Percentiles rank a stretch among this genome's conserved stretches.
phyloP scores from a whole-genome alignment of 1,140 invertebrate genomes.

The Heliothis virescens region DNA sequence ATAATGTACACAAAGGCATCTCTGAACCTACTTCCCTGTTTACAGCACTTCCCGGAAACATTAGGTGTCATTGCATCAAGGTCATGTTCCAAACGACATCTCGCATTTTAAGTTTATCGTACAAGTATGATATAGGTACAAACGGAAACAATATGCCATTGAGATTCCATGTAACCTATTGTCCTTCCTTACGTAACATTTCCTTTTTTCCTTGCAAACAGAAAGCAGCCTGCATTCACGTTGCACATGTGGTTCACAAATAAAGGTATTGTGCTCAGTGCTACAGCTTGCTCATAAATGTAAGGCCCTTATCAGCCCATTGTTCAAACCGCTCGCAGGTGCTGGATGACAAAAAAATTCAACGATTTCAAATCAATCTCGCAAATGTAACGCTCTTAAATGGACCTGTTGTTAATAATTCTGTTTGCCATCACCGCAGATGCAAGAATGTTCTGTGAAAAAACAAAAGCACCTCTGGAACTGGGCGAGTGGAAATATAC shows the following conservation, averaged over 20 bases:
- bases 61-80: too few species aligned
- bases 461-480: conserved; percentile 70
- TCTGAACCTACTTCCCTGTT: too few species aligned
- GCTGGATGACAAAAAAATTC: conserved; percentile 38
- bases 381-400: conserved; percentile 48
- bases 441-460: conserved; percentile 62
- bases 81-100: too few species aligned
- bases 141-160: too few species aligned
- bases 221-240: background rate
- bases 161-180: too few species aligned
- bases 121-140: too few species aligned
- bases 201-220: background rate
- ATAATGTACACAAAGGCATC: too few species aligned
- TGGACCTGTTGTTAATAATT: conserved; percentile 57
- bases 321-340: conserved; percentile 14
- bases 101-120: too few species aligned
- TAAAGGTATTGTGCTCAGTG: background rate
- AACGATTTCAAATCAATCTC: conserved; percentile 33
- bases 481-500: conserved; percentile 67
- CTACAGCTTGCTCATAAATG: background rate
- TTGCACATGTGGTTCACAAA: background rate
- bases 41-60: too few species aligned
- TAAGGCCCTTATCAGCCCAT: conserved; percentile 22
- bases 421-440: conserved; percentile 44
- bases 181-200: background rate